These are phyloP conservation scores for Prolemur simus DNA, from an alignment of 2,113 vertebrate genomes.

Conservation along the genomic window DNA sequence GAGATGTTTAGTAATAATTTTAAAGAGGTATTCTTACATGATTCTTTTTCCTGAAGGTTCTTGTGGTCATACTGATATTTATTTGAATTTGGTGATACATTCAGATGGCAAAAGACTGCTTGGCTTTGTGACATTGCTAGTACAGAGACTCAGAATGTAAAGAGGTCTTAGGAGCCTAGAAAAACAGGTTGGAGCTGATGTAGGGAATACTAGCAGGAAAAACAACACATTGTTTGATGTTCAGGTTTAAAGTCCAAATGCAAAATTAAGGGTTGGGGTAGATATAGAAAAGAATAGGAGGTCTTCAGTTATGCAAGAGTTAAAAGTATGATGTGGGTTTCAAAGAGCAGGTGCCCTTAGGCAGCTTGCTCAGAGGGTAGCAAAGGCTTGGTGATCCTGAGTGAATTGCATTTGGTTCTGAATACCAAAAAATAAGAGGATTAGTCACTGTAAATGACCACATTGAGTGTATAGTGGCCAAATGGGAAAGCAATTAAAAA, in stretches of 20 bases:
- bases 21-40: not conserved
- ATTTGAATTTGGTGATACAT: not conserved
- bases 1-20: not conserved
- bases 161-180: not conserved
- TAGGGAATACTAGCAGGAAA: not conserved
- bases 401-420: not conserved
- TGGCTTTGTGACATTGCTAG: not conserved
- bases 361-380: not conserved
- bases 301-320: not conserved
- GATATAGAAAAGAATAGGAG: not conserved
- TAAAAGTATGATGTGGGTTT: not conserved
- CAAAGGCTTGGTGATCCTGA: fast-evolving
- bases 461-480: not conserved
- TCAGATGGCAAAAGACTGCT: not conserved
- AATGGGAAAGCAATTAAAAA: not conserved
- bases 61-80: not conserved
- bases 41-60: not conserved
- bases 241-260: not conserved
- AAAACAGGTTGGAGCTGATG: not conserved
- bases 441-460: not conserved
- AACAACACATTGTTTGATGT: not conserved
- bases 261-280: not conserved
- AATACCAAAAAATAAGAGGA: not conserved
- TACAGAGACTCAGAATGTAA: not conserved
- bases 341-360: not conserved